phyloP scores from a whole-genome alignment of 2,113 vertebrate genomes.

The Rostratula benghalensis region DNA sequence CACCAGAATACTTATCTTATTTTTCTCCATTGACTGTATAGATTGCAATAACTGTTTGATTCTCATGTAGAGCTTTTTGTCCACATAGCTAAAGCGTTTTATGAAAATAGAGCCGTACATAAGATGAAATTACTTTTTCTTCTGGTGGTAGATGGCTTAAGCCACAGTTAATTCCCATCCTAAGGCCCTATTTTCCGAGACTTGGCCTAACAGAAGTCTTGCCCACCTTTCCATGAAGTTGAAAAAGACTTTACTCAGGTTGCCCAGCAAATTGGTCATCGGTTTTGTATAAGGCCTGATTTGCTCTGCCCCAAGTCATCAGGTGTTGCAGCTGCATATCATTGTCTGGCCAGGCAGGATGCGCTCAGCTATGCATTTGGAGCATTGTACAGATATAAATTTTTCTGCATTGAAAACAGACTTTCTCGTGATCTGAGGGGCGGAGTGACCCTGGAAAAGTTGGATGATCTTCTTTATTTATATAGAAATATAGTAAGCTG shows the following conservation, averaged over 20 bases:
- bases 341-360: not conserved
- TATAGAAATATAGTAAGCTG: constrained; percentile 51
- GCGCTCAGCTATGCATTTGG: not conserved
- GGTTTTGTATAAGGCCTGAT: not conserved
- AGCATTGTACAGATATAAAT: not conserved
- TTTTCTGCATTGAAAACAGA: constrained; percentile 39
- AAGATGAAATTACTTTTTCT: not conserved
- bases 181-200: not conserved
- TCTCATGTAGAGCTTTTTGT: not conserved
- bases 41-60: not conserved
- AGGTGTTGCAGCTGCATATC: not conserved
- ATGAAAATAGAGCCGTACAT: not conserved
- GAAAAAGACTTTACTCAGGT: not conserved
- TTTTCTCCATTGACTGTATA: not conserved
- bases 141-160: not conserved
- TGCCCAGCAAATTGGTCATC: rapidly evolving
- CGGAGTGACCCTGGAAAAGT: constrained; percentile 12
- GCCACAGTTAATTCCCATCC: not conserved
- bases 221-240: not conserved
- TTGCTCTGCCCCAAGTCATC: not conserved
- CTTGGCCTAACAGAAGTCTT: not conserved
- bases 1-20: not conserved
- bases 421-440: constrained; percentile 47
- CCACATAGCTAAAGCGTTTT: not conserved
- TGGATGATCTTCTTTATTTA: constrained; percentile 57